These are phyloP conservation scores for Reticulitermes speratus DNA, from an alignment of 1,140 invertebrate genomes.

Conservation along the genomic window DNA sequence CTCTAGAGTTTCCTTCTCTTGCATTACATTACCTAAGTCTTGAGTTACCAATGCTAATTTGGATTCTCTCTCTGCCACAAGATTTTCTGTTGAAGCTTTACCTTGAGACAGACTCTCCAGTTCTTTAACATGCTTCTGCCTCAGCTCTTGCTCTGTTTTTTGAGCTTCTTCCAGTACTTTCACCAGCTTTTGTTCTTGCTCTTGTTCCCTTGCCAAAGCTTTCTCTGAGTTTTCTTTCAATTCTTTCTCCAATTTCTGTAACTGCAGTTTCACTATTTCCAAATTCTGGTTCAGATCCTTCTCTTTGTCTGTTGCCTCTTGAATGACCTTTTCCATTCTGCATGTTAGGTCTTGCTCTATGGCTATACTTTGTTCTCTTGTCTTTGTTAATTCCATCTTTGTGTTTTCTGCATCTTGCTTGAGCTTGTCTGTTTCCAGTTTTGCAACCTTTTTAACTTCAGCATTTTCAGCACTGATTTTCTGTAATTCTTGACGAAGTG, in stretches of 20 bases:
- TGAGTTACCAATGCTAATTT: not conserved
- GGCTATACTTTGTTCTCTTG: not conserved
- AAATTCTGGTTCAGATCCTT: constrained; percentile 27
- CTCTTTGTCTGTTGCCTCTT: not conserved
- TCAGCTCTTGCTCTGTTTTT: constrained; percentile 33
- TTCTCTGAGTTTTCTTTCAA: constrained; percentile 18
- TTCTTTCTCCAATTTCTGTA: constrained; percentile 23
- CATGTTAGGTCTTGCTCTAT: not conserved
- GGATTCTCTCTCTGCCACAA: constrained; percentile 33
- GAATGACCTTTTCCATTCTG: constrained; percentile 29
- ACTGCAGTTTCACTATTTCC: constrained; percentile 23
- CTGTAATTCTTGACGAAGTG: constrained; percentile 22
- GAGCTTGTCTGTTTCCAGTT: constrained; percentile 50
- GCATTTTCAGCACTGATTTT: not conserved
- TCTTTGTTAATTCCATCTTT: constrained; percentile 9
- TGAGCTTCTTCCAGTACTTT: constrained; percentile 36
- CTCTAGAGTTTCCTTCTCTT: constrained; percentile 16
- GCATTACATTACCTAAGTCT: not conserved
- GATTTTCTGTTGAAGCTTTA: not conserved
- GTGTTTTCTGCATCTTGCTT: constrained; percentile 43
- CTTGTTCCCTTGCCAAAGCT: constrained; percentile 34
- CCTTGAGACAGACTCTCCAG: not conserved
- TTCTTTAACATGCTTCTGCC: constrained; percentile 30
- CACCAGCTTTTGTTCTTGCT: constrained; percentile 40
- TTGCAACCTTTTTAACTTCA: constrained; percentile 30